Conservation (phyloP, 2,797 vertebrate genomes). For the Chiloscyllium punctatum region DNA sequence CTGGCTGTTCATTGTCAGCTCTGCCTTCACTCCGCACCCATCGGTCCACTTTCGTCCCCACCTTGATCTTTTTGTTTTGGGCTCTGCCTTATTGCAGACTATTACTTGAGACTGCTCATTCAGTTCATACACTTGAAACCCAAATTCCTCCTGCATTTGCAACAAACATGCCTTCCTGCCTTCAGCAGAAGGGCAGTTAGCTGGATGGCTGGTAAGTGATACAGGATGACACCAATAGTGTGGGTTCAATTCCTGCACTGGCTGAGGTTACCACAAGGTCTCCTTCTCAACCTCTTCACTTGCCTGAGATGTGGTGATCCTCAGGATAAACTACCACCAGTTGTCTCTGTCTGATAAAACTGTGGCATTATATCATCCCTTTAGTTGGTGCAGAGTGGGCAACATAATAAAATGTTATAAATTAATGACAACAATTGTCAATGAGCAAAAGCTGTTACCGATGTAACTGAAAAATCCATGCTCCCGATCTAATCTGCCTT, state of each 20-base stretch:
- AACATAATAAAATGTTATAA: not conserved
- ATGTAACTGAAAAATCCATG: not conserved
- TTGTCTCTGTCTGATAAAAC: too few relatives aligned
- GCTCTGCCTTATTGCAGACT: not conserved
- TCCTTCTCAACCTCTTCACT: too few relatives aligned
- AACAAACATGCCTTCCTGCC: not conserved
- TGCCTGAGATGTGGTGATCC: too few relatives aligned
- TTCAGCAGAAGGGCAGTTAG: not conserved
- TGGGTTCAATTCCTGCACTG: too few relatives aligned
- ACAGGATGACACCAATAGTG: too few relatives aligned
- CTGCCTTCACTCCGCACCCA: not conserved
- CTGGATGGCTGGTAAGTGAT: too few relatives aligned
- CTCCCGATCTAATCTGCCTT: not conserved
- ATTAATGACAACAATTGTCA: not conserved
- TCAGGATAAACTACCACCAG: too few relatives aligned
- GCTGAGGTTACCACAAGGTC: too few relatives aligned
- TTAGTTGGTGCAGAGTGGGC: not conserved
- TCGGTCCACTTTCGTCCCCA: not conserved
- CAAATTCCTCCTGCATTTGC: not conserved
- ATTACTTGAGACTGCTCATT: not conserved
- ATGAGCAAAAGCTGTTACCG: not conserved
- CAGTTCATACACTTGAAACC: not conserved
- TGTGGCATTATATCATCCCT: too few relatives aligned
- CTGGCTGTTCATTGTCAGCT: not conserved
- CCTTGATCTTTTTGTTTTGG: not conserved